Base-by-base conservation (phyloP, 2,888 invertebrate genomes). In the Drosophila nigricruria region DNA sequence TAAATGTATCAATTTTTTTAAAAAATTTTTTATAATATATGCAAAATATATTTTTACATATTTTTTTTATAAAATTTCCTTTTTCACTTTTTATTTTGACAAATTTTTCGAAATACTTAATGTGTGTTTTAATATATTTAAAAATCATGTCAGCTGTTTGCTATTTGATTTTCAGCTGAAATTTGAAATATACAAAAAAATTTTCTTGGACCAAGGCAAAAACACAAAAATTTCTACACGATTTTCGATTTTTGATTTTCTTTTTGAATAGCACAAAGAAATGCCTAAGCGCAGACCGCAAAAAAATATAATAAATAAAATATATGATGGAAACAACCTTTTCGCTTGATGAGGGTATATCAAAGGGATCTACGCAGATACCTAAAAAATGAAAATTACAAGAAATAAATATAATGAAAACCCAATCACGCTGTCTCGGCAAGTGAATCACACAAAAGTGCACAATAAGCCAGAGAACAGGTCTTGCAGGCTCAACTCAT, bases 401-500 rank as follows among this genome's bases (percentile, higher is more conserved):
- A 65, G 34, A 27, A 50, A 20, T 38, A 56, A 43, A 25, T 34
- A 30, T 60, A 47, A 47, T 58, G 12, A 27, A 67, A 53, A 63
- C 30, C 73, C 60, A 68, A 73, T 73, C 53, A 40, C 56, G 53
- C 50, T 16, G 50, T 63, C 53, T 73, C 36, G 64, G 50, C 62
- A 84, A 81, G 73, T 87, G 82, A 84, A 83, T 89, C 88, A 87
- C 70, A 70, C 73, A 69, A 82, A 77, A 83, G 89, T 86, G 84
- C 84, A 87, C 88, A 87, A 83, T 52, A 65, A 66, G 53, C 56
- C 30, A 53, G 42, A 52, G 77, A 78, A 78, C 77, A 78, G 77
- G 77, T 78, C 67, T 81, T 71, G 64, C 63, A 60, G 64, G 64
- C 50, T 30, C 34, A 36, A 57, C 49, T 38, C 34, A 36, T 60